These are phyloP conservation scores for Spodoptera frugiperda DNA, from an alignment of 1,140 invertebrate genomes.

Conservation along the genomic window DNA sequence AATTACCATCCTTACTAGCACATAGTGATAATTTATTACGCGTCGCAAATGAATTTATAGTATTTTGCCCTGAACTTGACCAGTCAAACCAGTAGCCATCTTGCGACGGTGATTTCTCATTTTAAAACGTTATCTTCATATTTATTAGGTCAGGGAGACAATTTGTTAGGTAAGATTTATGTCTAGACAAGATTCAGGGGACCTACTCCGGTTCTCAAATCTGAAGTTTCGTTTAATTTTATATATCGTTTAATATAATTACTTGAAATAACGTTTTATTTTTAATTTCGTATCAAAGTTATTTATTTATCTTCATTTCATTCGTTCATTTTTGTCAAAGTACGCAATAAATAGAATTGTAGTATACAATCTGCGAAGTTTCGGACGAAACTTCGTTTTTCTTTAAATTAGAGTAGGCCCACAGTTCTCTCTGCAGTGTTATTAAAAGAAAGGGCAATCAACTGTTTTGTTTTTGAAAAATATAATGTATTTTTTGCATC, in stretches of 20 bases:
- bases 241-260: no score
- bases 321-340: no score
- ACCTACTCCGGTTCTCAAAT: no score
- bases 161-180: background rate
- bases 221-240: no score
- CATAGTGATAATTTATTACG: background rate
- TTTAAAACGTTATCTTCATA: constrained; percentile 24
- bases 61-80: constrained; percentile 28
- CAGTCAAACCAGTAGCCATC: background rate
- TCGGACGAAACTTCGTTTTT: no score
- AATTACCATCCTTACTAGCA: background rate
- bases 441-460: background rate
- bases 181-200: background rate
- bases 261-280: no score
- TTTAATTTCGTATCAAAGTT: no score
- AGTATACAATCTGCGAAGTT: no score
- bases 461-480: background rate
- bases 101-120: constrained; percentile 16
- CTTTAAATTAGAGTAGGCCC: no score
- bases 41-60: background rate
- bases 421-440: background rate
- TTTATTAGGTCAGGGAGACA: background rate
- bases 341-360: no score
- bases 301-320: no score
- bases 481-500: background rate